Conservation (phyloP, 2,888 invertebrate species). For the Polia nebulosa region DNA sequence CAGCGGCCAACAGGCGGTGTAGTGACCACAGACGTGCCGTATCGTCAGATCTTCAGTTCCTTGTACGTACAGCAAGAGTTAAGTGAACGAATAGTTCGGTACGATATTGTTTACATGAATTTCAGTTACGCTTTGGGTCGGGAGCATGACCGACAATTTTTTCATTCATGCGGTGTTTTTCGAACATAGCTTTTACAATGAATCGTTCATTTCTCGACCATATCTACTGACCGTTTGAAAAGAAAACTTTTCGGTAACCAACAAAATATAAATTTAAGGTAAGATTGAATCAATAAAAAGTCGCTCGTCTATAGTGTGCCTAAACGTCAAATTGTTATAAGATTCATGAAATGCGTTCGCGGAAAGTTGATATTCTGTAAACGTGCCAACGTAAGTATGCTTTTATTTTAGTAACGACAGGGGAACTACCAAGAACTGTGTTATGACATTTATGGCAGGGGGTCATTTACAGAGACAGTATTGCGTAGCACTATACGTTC, state of each 20-base stretch:
- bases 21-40: conserved; percentile 54
- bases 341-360: conserved; percentile 62
- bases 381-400: conserved; percentile 40
- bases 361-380: conserved; percentile 46
- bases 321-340: conserved; percentile 62
- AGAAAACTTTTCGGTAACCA: neutral
- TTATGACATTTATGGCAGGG: conserved; percentile 24
- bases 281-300: conserved; percentile 5
- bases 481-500: neutral
- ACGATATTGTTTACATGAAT: conserved; percentile 60
- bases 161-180: too few relatives aligned
- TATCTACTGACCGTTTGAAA: neutral
- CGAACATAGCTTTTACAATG: neutral
- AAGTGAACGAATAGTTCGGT: conserved; percentile 50
- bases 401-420: conserved; percentile 42
- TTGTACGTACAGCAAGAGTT: conserved; percentile 39
- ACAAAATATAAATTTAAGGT: conserved; percentile 3
- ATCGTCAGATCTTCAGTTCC: conserved; percentile 50
- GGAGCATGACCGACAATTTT: neutral
- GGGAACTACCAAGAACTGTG: conserved; percentile 32
- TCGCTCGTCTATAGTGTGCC: conserved; percentile 6
- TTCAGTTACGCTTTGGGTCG: conserved; percentile 50
- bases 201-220: neutral
- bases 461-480: conserved; percentile 14
- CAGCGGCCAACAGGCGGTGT: conserved; percentile 20